Evolutionary conservation across 2,888 invertebrate species (phyloP).

Genomic region (Eristalis intricaria): DNA sequence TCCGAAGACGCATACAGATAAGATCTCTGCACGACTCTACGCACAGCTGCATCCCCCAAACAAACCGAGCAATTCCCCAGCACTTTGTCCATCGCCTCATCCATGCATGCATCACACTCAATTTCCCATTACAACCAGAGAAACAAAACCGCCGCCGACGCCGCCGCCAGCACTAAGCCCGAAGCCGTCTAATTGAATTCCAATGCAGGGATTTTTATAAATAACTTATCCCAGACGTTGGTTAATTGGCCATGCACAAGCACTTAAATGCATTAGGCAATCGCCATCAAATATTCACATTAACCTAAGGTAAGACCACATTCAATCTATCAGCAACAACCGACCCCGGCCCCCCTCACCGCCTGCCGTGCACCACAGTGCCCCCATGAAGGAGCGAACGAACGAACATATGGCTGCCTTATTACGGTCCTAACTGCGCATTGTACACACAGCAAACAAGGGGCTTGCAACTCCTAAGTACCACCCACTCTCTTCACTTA

Average conservation of each 20-base stretch:
- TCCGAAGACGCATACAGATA: no score
- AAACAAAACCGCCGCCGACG: background rate
- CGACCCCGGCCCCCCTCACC: background rate
- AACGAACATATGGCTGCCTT: constrained; percentile 31
- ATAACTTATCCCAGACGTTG: constrained; percentile 10
- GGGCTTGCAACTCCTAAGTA: constrained; percentile 54
- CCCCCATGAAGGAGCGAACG: background rate
- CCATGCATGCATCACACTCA: background rate
- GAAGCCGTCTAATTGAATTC: constrained; percentile 13
- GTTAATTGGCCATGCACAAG: constrained; percentile 21
- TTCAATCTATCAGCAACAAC: background rate
- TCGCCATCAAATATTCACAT: constrained; percentile 26
- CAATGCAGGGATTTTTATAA: constrained; percentile 4
- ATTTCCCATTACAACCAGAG: background rate
- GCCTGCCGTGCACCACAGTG: background rate
- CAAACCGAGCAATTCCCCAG: background rate
- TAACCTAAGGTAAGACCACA: constrained; percentile 1
- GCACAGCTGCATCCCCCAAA: background rate
- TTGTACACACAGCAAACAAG: constrained; percentile 41
- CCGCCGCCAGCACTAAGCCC: background rate
- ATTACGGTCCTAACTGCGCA: constrained; percentile 35
- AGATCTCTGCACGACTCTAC: no score
- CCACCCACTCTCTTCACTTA: background rate
- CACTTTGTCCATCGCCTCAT: background rate
- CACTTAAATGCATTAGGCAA: constrained; percentile 55